These are phyloP conservation scores for Drosophila prolongata DNA, from an alignment of 2,888 invertebrate species.

Conservation along the genomic window DNA sequence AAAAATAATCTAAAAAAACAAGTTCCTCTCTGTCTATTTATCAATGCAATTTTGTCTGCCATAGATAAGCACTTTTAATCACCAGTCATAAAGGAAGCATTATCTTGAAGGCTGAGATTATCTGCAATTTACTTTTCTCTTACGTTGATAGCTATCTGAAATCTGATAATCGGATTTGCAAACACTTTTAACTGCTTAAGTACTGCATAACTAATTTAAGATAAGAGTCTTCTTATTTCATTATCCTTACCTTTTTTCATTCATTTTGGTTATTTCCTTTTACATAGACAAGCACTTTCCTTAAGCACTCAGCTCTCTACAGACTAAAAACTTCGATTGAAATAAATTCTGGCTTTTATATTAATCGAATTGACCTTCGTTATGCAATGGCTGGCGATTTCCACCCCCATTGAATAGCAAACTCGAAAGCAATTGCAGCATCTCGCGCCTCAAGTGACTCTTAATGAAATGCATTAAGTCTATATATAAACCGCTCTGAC, in stretches of 20 bases:
- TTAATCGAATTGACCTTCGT: slow-evolving; percentile 28
- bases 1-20: background rate
- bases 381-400: slow-evolving; percentile 22
- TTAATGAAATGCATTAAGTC: slow-evolving; percentile 70
- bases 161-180: slow-evolving; percentile 7
- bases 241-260: background rate
- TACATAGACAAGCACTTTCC: background rate
- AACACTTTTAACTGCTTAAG: slow-evolving; percentile 2
- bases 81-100: background rate
- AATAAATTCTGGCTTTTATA: slow-evolving; percentile 7
- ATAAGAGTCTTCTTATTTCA: slow-evolving; percentile 23
- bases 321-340: slow-evolving; percentile 1
- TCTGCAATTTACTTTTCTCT: background rate
- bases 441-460: slow-evolving; percentile 46
- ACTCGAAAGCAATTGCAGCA: slow-evolving; percentile 27
- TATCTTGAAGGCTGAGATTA: background rate
- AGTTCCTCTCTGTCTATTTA: background rate
- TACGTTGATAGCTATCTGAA: background rate
- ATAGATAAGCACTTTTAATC: background rate
- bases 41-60: background rate
- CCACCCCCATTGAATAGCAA: slow-evolving; percentile 13
- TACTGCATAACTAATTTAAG: background rate
- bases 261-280: too few relatives aligned
- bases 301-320: background rate
- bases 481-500: slow-evolving; percentile 26